Percentiles rank a stretch among this genome's conserved stretches.
phyloP scores from a whole-genome alignment of 2,797 vertebrate genomes.

The Parauchenoglanis ngamensis region DNA sequence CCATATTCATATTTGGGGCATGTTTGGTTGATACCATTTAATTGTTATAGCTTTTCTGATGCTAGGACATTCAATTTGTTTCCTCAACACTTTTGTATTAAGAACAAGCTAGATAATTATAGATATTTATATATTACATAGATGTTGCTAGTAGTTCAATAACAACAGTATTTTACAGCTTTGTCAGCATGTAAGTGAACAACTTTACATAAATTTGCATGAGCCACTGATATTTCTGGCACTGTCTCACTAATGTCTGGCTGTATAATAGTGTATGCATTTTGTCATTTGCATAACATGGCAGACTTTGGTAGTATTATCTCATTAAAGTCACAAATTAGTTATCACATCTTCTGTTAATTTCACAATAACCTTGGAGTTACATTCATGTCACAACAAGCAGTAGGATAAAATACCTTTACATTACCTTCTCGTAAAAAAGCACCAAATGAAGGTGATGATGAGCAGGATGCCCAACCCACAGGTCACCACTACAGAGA shows the following conservation, averaged over 20 bases:
- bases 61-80: not conserved
- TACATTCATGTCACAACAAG: not conserved
- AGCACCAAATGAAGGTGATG: constrained; percentile 71
- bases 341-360: not conserved
- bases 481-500: constrained; percentile 72
- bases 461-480: constrained; percentile 74
- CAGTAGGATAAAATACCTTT: not conserved
- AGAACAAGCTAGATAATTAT: not conserved
- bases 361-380: not conserved
- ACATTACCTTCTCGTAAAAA: constrained; percentile 78
- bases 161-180: not conserved
- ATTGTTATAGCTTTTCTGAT: not conserved
- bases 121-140: not conserved
- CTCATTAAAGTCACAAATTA: not conserved
- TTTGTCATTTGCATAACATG: not conserved
- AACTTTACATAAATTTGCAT: constrained; percentile 4
- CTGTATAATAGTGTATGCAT: not conserved
- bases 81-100: not conserved
- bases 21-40: not conserved
- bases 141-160: not conserved
- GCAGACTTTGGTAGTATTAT: constrained; percentile 2
- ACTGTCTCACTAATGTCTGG: not conserved
- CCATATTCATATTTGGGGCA: not conserved
- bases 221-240: constrained; percentile 11
- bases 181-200: not conserved